These are phyloP conservation scores for Psophia crepitans DNA, from an alignment of 2,113 vertebrate genomes.

Conservation along the genomic window DNA sequence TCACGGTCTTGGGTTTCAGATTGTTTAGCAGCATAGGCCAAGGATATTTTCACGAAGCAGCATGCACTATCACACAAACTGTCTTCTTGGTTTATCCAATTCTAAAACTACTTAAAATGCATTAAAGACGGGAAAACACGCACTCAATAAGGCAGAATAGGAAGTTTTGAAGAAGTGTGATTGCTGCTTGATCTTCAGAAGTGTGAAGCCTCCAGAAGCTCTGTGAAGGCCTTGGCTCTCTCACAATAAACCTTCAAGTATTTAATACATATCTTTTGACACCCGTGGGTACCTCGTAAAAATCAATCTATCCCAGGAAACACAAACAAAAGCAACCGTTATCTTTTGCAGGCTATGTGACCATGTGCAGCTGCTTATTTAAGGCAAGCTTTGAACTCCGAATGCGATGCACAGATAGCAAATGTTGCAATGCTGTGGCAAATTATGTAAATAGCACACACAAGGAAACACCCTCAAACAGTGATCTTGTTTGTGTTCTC, in stretches of 20 bases:
- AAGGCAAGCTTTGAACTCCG: constrained; percentile 28
- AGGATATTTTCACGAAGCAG: background rate
- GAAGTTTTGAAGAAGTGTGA: background rate
- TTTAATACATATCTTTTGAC: background rate
- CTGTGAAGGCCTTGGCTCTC: background rate
- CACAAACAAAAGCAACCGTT: background rate
- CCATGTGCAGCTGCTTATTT: background rate
- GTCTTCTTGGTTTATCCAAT: background rate
- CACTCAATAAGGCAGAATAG: background rate
- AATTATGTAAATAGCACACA: constrained; percentile 38
- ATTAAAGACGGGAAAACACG: background rate
- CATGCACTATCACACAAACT: background rate
- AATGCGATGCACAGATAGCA: constrained; percentile 42
- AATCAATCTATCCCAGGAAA: background rate
- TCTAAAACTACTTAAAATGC: background rate
- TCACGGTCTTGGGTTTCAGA: background rate
- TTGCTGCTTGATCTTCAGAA: background rate
- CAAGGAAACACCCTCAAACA: background rate
- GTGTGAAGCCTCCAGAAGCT: background rate
- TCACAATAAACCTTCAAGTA: background rate
- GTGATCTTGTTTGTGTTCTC: background rate
- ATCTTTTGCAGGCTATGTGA: background rate
- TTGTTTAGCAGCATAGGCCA: background rate
- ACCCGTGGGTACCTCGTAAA: background rate
- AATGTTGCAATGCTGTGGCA: background rate